These are phyloP conservation scores for Myripristis murdjan DNA, from an alignment of 2,797 vertebrate species.

Conservation along the genomic window DNA sequence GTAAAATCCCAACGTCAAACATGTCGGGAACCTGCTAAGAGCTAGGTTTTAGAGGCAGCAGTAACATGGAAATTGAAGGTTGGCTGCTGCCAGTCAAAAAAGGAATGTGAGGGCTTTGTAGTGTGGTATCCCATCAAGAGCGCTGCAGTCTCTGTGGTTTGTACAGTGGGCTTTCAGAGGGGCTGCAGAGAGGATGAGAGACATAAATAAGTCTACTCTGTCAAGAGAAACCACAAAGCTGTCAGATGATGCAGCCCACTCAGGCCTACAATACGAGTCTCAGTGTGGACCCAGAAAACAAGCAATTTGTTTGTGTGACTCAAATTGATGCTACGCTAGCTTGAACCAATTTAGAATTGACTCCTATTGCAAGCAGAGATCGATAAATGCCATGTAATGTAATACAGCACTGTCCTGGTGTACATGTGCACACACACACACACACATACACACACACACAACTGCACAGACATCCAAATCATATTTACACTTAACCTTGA, in stretches of 20 bases:
- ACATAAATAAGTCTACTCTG: slow-evolving; percentile 77
- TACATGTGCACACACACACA: slow-evolving; percentile 11
- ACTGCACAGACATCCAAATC: slow-evolving; percentile 12
- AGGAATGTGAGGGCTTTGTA: slow-evolving; percentile 70
- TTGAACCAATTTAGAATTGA: slow-evolving; percentile 47
- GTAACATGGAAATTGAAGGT: slow-evolving; percentile 63
- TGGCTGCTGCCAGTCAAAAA: slow-evolving; percentile 77
- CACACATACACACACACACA: neutral
- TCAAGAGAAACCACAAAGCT: slow-evolving; percentile 77
- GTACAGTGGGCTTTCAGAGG: slow-evolving; percentile 67
- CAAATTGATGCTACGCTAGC: slow-evolving; percentile 24
- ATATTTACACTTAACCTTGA: slow-evolving; percentile 45
- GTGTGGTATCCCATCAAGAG: slow-evolving; percentile 72
- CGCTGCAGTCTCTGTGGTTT: slow-evolving; percentile 72
- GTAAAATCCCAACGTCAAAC: slow-evolving; percentile 52
- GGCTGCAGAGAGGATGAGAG: slow-evolving; percentile 68
- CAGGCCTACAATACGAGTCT: slow-evolving; percentile 42
- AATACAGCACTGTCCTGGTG: slow-evolving; percentile 45
- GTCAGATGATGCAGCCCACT: slow-evolving; percentile 68
- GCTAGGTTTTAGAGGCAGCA: slow-evolving; percentile 50
- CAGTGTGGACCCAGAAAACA: slow-evolving; percentile 30
- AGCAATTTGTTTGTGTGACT: slow-evolving; percentile 44
- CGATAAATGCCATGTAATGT: slow-evolving; percentile 47
- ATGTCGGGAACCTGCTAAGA: slow-evolving; percentile 59
- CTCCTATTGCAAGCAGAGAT: slow-evolving; percentile 51